Conservation (phyloP, 2,888 invertebrate genomes). For the Lordiphosa fenestrarum region DNA sequence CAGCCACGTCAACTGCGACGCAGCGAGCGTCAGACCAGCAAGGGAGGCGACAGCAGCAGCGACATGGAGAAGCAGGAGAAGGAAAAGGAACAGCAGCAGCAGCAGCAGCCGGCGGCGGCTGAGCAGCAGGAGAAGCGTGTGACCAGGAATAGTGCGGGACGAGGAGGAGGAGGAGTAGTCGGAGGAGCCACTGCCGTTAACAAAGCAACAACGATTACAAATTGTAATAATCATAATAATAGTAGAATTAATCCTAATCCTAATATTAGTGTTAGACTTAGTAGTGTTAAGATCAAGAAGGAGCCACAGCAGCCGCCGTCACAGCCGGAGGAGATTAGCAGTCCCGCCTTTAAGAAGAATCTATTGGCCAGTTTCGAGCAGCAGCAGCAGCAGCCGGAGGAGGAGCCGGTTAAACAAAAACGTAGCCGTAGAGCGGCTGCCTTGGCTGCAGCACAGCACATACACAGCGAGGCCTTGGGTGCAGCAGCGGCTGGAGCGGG, state of each 20-base stretch:
- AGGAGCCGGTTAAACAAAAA: conserved; percentile 43
- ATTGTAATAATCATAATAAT: conserved; percentile 73
- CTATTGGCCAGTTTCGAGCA: conserved; percentile 77
- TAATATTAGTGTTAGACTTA: conserved; percentile 62
- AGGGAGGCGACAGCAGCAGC: conserved; percentile 39
- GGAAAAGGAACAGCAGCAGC: conserved; percentile 16
- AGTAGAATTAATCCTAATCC: conserved; percentile 45
- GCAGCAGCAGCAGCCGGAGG: conserved; percentile 26
- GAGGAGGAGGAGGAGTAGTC: conserved; percentile 17
- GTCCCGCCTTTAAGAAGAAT: conserved; percentile 77
- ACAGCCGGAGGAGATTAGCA: conserved; percentile 29
- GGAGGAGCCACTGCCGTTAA: conserved; percentile 34
- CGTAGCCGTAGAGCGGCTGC: conserved; percentile 66
- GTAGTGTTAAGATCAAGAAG: conserved; percentile 46
- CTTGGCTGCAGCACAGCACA: conserved; percentile 59
- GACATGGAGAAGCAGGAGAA: conserved; percentile 34
- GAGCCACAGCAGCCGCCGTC: conserved; percentile 36
- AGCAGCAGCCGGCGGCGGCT: conserved; percentile 18
- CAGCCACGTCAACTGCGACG: conserved; percentile 54
- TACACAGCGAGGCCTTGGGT: conserved; percentile 55
- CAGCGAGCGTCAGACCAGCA: conserved; percentile 58
- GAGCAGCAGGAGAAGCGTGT: conserved; percentile 51
- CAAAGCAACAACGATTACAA: conserved; percentile 67
- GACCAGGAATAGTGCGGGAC: conserved; percentile 65
- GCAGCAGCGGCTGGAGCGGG: conserved; percentile 17